phyloP scores from a whole-genome alignment of 2,113 vertebrate genomes.

The Aplodontia rufa region DNA sequence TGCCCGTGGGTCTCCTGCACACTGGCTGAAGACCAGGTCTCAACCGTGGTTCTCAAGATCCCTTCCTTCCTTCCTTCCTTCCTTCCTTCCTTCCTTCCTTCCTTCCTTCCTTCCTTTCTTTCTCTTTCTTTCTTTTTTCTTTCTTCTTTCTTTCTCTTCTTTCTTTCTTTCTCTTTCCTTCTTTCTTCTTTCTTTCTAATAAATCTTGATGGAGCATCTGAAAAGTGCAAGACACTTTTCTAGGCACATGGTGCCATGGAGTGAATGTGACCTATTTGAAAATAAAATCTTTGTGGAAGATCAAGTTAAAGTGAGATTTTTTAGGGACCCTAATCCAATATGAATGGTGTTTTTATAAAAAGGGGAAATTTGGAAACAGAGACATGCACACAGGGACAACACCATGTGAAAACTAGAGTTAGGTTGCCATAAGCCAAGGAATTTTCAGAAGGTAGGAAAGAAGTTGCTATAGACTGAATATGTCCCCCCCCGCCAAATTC shows the following conservation, averaged over 20 bases:
- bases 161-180: too few relatives aligned
- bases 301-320: neutral
- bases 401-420: neutral
- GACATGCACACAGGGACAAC: neutral
- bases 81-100: too few relatives aligned
- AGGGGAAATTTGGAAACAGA: neutral
- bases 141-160: too few relatives aligned
- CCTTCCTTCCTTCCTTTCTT: too few relatives aligned
- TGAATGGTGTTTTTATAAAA: constrained; percentile 25
- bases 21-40: neutral
- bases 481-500: neutral
- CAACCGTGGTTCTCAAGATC: neutral
- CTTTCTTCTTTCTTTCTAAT: too few relatives aligned
- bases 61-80: too few relatives aligned
- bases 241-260: neutral
- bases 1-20: neutral
- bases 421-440: neutral
- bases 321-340: neutral
- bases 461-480: neutral
- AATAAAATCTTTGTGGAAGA: constrained; percentile 1
- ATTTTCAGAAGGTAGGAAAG: neutral
- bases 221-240: neutral
- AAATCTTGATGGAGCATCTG: neutral
- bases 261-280: constrained; percentile 17
- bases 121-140: too few relatives aligned